phyloP scores from a whole-genome alignment of 64 coral and sea anemone species.

The Pachyseris speciosa region DNA sequence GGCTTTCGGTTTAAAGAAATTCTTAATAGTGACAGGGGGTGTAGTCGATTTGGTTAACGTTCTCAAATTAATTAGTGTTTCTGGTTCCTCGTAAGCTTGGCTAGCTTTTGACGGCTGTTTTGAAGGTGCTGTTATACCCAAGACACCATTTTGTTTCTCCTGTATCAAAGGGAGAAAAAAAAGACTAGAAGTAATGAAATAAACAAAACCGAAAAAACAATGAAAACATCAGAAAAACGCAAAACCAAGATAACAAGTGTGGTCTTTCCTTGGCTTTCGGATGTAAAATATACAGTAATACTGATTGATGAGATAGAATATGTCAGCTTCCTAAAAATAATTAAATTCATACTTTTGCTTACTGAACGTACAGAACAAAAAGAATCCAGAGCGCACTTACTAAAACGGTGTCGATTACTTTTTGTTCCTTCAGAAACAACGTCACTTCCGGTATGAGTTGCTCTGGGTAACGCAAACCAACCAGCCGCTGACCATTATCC shows the following conservation, averaged over 20 bases:
- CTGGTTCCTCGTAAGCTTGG: constrained; percentile 66
- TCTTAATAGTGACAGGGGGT: constrained; percentile 90
- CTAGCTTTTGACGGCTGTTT: constrained; percentile 31
- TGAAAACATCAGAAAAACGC: no score
- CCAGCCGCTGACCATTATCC: constrained; percentile 92
- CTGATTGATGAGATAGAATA: no score
- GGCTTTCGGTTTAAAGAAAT: constrained; percentile 79
- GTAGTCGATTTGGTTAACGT: constrained; percentile 84
- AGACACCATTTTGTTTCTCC: constrained; percentile 61
- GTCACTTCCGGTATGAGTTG: constrained; percentile 90
- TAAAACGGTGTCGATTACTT: constrained; percentile 52
- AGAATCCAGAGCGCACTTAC: constrained; percentile 48
- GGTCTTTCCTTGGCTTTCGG: no score
- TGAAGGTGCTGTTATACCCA: constrained; percentile 46
- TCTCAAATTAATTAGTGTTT: constrained; percentile 66
- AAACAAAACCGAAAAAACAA: no score
- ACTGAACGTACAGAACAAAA: background rate
- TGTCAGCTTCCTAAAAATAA: no score
- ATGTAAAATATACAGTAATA: no score
- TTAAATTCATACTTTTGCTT: no score
- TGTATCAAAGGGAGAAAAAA: background rate
- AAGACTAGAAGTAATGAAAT: background rate
- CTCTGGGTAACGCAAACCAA: constrained; percentile 97
- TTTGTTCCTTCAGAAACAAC: constrained; percentile 79
- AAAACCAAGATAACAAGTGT: no score